Percentiles rank a stretch among this genome's conserved stretches.
These are phyloP conservation scores for Alethe diademata DNA, from an alignment of 2,113 vertebrate species.

Conservation along the genomic window DNA sequence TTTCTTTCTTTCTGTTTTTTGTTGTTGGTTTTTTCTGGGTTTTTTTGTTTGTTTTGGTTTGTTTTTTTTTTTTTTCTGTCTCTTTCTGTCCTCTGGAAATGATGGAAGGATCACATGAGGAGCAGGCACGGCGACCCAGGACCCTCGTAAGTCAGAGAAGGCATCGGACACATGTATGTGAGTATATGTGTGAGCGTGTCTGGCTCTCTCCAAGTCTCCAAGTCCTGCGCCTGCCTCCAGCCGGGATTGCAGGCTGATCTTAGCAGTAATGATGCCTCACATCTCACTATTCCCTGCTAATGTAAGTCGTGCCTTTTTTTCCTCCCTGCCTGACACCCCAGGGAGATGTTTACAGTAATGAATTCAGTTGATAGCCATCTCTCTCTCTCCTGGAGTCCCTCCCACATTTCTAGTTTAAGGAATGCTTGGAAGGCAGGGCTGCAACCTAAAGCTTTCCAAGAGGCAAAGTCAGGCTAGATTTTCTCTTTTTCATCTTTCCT, in stretches of 20 bases:
- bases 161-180: background rate
- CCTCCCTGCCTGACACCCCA: slow-evolving; percentile 74
- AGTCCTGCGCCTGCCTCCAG: slow-evolving; percentile 59
- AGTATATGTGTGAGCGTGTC: background rate
- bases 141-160: background rate
- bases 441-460: slow-evolving; percentile 76
- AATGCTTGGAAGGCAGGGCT: slow-evolving; percentile 85
- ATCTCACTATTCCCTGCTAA: slow-evolving; percentile 69
- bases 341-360: slow-evolving; percentile 86
- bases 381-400: slow-evolving; percentile 70
- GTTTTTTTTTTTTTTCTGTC: background rate
- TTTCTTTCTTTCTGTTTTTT: background rate
- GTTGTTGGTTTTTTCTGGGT: background rate
- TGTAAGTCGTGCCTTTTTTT: slow-evolving; percentile 74
- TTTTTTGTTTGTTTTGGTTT: background rate
- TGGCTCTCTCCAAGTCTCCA: slow-evolving; percentile 18
- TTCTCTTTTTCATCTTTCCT: background rate
- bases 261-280: slow-evolving; percentile 74
- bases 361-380: slow-evolving; percentile 78
- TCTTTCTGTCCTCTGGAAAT: background rate
- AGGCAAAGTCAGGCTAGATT: slow-evolving; percentile 63
- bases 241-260: slow-evolving; percentile 60
- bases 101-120: background rate
- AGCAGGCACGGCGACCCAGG: background rate
- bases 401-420: slow-evolving; percentile 82